Conservation (phyloP, 1,140 invertebrate genomes). For the Conus ventricosus region DNA sequence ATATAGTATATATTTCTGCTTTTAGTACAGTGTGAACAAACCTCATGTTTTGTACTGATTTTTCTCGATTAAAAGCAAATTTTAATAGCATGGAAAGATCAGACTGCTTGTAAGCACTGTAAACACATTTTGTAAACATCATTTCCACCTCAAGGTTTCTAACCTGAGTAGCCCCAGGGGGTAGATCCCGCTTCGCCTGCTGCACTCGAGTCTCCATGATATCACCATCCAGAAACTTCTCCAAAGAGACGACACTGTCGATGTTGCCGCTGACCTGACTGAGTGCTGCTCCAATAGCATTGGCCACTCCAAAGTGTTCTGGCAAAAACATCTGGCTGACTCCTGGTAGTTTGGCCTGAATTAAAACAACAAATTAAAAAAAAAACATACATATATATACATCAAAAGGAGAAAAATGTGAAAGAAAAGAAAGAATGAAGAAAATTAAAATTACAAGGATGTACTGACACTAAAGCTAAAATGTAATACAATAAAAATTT, state of each 20-base stretch:
- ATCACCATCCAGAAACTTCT: constrained; percentile 42
- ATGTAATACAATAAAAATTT: too few species aligned
- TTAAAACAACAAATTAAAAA: background rate
- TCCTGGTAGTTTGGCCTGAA: constrained; percentile 49
- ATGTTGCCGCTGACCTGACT: constrained; percentile 62
- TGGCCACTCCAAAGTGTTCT: constrained; percentile 63
- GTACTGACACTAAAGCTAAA: too few species aligned
- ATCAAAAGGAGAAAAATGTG: background rate
- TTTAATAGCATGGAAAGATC: too few species aligned
- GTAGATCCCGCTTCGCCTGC: constrained; percentile 7
- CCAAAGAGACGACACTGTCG: constrained; percentile 59
- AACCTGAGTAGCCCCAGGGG: background rate
- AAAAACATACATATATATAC: background rate
- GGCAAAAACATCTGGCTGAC: constrained; percentile 53
- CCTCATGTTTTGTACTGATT: too few species aligned
- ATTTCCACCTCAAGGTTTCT: too few species aligned
- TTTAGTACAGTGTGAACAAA: too few species aligned
- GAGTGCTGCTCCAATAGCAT: constrained; percentile 70
- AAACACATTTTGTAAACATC: too few species aligned
- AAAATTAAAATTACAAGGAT: background rate
- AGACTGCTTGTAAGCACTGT: too few species aligned
- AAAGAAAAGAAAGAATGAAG: background rate
- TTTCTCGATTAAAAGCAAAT: too few species aligned
- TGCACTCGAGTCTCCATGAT: background rate
- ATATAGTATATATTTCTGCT: too few species aligned